Base-by-base conservation (phyloP, 2,113 vertebrate species). In the Chascanopsetta lugubris region DNA sequence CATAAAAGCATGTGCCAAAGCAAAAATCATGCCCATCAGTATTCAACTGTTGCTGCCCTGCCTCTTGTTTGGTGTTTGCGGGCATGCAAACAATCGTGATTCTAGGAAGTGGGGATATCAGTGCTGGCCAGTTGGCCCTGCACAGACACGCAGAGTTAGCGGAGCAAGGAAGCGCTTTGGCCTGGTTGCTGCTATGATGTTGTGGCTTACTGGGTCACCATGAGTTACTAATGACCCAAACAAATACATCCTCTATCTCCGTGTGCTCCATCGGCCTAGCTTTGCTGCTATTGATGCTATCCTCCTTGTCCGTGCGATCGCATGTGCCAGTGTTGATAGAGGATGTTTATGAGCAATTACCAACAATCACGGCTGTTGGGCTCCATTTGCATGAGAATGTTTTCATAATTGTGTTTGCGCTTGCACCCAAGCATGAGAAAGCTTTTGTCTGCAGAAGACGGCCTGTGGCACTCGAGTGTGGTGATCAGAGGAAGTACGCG, bases 341-440 rank as follows among this genome's bases (percentile, higher is more conserved):
- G 61, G 67, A 81, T 71, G 81, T 85, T 86, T 81, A 85, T 75
- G 64, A 87, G 81, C 76, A 88, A 88, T 88, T 87, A 87, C 68
- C 76, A 61, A 72, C 71, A 87, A 85, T 82, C 72, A 76, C n/a
- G 55, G 47, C 42, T 49, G 51, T 77, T 61, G 11, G 61, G 55
- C 56, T 56, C 60, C 40, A 55, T 80, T 84, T 83, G 72, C 70
- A 74, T 70, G 60, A 67, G 58, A 67, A 69, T 32, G 47, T 26
- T 72, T 57, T 72, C 69, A 65, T 65, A 42, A 82, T 79, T 79
- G 65, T 72, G 81, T 85, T 84, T 84, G 61, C 22, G 45, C 45
- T 70, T 74, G 61, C 73, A 56, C 13, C 60, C 71, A 64, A 82
- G 69, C 70, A 69, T 73, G 59, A 83, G 36, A 17, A 47, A 54